Conservation (phyloP, 2,113 vertebrate genomes). For the Megaceryle maxima region DNA sequence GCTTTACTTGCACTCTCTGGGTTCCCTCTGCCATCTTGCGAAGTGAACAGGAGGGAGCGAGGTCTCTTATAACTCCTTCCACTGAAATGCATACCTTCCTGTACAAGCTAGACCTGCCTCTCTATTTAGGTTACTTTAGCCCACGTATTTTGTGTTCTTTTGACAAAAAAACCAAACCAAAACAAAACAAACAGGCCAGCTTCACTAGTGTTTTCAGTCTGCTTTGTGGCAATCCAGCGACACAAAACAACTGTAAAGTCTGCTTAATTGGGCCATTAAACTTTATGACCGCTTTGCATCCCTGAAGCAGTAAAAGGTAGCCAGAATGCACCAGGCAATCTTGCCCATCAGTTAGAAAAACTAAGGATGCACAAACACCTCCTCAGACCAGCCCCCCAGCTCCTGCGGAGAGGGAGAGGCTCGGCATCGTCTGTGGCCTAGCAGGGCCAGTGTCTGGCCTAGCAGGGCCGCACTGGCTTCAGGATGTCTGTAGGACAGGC, state of each 20-base stretch:
- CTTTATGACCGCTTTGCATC: neutral
- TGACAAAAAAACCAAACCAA: neutral
- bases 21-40: neutral
- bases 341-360: neutral
- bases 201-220: neutral
- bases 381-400: neutral
- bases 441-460: neutral
- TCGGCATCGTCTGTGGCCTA: neutral
- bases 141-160: neutral
- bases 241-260: neutral
- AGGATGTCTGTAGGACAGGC: neutral
- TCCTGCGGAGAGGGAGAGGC: neutral
- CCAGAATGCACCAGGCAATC: neutral
- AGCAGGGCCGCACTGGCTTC: fast-evolving
- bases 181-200: neutral
- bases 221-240: neutral
- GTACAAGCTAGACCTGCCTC: neutral
- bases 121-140: neutral
- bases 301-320: slow-evolving; percentile 4
- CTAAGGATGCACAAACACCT: neutral
- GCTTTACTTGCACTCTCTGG: neutral
- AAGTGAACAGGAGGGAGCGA: neutral
- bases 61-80: neutral
- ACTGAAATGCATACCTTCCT: neutral
- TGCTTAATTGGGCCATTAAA: slow-evolving; percentile 21